Conservation (phyloP, 2,113 vertebrate species). For the Manacus vitellinus region DNA sequence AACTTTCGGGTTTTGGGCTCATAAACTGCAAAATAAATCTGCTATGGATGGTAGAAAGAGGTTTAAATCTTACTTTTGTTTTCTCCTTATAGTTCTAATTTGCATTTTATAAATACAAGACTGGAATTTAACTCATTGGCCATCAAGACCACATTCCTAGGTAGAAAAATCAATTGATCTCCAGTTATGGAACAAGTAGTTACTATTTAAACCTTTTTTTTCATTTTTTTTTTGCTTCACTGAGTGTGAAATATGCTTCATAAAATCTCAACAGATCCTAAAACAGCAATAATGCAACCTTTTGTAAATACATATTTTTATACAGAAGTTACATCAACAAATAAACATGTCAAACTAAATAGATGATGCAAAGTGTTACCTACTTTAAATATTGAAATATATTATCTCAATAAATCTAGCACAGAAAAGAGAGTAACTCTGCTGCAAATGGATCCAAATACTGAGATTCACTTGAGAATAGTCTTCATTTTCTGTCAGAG, state of each 20-base stretch:
- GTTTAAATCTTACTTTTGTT: background rate
- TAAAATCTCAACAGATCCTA: background rate
- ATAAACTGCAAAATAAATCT: background rate
- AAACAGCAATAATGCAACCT: background rate
- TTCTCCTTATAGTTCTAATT: background rate
- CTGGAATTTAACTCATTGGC: background rate
- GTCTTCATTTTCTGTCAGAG: background rate
- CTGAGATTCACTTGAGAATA: background rate
- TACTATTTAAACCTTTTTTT: background rate
- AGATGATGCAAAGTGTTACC: background rate
- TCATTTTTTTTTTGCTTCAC: background rate
- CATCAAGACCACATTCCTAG: background rate
- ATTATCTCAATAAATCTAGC: background rate
- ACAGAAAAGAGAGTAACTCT: background rate
- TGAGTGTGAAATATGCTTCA: background rate
- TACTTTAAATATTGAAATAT: slow-evolving; percentile 36
- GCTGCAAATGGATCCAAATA: background rate
- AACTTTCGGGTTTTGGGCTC: background rate
- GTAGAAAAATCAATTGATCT: background rate
- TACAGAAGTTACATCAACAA: background rate
- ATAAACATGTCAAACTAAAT: slow-evolving; percentile 11
- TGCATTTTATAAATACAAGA: background rate
- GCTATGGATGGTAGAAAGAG: background rate
- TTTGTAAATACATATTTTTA: background rate
- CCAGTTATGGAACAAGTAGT: background rate